Base-by-base conservation (phyloP, 1,140 invertebrate genomes). In the Zaprionus ornatus region DNA sequence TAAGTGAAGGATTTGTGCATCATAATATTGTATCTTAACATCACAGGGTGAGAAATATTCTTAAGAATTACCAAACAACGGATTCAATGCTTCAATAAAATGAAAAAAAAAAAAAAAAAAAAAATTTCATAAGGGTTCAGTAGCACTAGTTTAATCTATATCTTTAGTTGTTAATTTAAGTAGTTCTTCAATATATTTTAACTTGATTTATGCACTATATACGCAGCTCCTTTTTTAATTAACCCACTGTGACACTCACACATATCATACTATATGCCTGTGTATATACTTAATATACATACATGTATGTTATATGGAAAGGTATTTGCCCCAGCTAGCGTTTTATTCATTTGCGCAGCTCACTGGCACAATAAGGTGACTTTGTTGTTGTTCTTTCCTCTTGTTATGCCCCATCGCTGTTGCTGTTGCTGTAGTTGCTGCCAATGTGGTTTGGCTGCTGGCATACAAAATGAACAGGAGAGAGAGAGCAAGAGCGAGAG, bases 381-480 rank as follows among this genome's bases (percentile, higher is more conserved):
- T 66, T 59, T 21, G 27, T 57, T 67, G 42, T 52, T 50, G 45
- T 13, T 50, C 45, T 23, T 50, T 50, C 23, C 32, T 62, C 35
- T 52, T 17, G 42, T 48, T 40, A 40, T 40, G 37, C 13, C 37
- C 37, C 13, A n/a, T 27, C 9, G 29, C 9, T 32, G 29, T 32
- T 25, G 25, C 5, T 60, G 35, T 25, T 64, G 63, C 27, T 56
- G 48, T 66, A 56, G 52, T 48, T 55, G 40, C 40, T 56, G 35
- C 52, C 17, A n/a, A 48, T 72, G 61, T 68, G 70, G 70, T 59
- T 66, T 57, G 27, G n/a, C 62, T 64, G 42, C 23, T 70, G 82
- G 74, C 59, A 79, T 66, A 86, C 71, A 72, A 45, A 72, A 82
- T 73, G 65, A 64, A 70, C 37, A 56, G 66, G 21, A 67, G 35